Conservation (phyloP, 92 coral and sea anemone genomes). For the Heteractis magnifica region DNA sequence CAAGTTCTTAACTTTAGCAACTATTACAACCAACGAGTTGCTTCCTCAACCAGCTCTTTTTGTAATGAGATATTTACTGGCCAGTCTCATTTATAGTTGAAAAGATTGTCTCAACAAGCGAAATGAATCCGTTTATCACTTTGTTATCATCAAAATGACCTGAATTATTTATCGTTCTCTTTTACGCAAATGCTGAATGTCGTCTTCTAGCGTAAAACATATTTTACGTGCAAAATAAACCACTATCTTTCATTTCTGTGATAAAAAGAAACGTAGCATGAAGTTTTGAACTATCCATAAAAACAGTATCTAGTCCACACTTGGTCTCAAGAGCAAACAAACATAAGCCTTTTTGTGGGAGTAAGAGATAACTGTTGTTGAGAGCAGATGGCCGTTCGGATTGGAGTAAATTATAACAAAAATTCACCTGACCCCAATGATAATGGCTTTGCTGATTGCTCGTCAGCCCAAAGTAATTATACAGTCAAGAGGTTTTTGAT, state of each 20-base stretch:
- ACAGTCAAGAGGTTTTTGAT: conserved; percentile 7
- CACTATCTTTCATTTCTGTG: conserved; percentile 13
- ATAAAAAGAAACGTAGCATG: not conserved
- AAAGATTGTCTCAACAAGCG: conserved; percentile 18
- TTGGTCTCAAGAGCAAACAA: not conserved
- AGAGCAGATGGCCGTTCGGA: not conserved
- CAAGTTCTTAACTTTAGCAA: conserved; percentile 2
- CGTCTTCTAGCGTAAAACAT: conserved; percentile 18
- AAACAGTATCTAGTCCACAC: not conserved
- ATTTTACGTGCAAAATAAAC: conserved; percentile 29
- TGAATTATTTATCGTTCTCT: conserved; percentile 35
- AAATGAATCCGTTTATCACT: conserved; percentile 41
- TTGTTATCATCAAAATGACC: conserved; percentile 21
- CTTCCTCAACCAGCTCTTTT: not conserved
- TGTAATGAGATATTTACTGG: not conserved
- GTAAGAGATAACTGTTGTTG: not conserved
- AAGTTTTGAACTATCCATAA: not conserved
- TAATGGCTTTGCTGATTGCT: not conserved
- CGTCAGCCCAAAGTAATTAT: not conserved
- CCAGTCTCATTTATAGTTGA: conserved; percentile 23
- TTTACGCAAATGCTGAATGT: conserved; percentile 33
- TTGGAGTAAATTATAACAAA: not conserved
- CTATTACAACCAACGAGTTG: not conserved
- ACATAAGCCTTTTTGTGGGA: not conserved
- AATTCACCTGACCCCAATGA: not conserved